A percentile compares a stretch with the other conserved stretches of the same genome.
These are phyloP conservation scores for Melanotaenia nigrans DNA, from an alignment of 2,797 vertebrate genomes.

Conservation along the genomic window DNA sequence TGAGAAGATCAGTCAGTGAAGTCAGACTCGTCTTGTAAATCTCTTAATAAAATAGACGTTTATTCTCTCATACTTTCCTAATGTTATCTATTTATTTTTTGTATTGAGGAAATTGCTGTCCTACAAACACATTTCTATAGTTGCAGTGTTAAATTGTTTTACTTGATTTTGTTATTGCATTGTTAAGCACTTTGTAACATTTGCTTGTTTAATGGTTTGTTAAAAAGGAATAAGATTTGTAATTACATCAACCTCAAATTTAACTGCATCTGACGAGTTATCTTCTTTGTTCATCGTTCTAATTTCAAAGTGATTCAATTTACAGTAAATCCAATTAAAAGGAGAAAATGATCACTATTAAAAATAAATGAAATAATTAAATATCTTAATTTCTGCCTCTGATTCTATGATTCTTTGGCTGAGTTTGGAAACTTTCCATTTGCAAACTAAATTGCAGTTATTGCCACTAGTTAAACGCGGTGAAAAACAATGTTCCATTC, in stretches of 20 bases:
- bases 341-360: background rate
- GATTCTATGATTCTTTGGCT: background rate
- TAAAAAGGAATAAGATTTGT: background rate
- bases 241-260: background rate
- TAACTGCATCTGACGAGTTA: background rate
- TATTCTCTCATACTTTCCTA: no score
- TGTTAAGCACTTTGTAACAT: no score
- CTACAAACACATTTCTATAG: no score
- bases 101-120: no score
- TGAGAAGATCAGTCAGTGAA: no score
- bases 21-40: no score
- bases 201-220: background rate
- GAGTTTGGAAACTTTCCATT: background rate
- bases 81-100: no score
- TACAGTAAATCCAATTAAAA: background rate
- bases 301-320: background rate
- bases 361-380: background rate
- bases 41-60: no score
- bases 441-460: background rate
- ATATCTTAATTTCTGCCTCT: background rate
- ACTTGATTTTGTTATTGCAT: no score
- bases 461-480: background rate
- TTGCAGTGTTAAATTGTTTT: no score
- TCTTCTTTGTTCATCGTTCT: background rate
- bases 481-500: background rate